A percentile compares a stretch with the other conserved stretches of the same genome.
Evolutionary conservation across 2,797 vertebrate genomes (phyloP).

Genomic region (Trematomus bernacchii): DNA sequence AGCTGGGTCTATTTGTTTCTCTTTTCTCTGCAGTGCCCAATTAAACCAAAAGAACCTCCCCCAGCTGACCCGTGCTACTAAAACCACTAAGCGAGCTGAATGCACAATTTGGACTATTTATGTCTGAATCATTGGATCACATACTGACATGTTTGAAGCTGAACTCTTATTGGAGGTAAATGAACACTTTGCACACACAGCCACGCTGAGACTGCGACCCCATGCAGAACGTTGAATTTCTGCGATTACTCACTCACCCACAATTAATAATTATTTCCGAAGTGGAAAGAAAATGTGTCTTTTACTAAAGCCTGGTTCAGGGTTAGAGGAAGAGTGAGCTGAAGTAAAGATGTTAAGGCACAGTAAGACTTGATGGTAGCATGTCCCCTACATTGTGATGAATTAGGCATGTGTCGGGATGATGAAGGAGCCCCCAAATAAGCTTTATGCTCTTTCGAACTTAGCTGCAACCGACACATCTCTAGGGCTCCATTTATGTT

Average conservation of each 20-base stretch:
- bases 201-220: not conserved
- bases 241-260: not conserved
- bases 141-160: not conserved
- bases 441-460: constrained; percentile 28
- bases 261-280: not conserved
- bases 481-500: constrained; percentile 26
- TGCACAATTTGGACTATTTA: not conserved
- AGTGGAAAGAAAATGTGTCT: not conserved
- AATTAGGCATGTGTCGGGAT: constrained; percentile 24
- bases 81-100: not conserved
- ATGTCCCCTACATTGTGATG: constrained; percentile 25
- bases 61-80: constrained; percentile 4
- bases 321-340: not conserved
- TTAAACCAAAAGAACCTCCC: constrained; percentile 34
- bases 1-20: constrained; percentile 1
- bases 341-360: constrained; percentile 14
- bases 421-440: constrained; percentile 29
- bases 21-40: constrained; percentile 30
- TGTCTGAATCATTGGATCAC: constrained; percentile 13
- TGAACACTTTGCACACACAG: constrained; percentile 6
- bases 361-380: constrained; percentile 12
- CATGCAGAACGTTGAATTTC: constrained; percentile 10
- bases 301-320: constrained; percentile 6
- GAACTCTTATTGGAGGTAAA: not conserved
- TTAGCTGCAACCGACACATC: constrained; percentile 19